Base-by-base conservation (phyloP, 2,797 vertebrate species). In the Halcyon leucocephala region DNA sequence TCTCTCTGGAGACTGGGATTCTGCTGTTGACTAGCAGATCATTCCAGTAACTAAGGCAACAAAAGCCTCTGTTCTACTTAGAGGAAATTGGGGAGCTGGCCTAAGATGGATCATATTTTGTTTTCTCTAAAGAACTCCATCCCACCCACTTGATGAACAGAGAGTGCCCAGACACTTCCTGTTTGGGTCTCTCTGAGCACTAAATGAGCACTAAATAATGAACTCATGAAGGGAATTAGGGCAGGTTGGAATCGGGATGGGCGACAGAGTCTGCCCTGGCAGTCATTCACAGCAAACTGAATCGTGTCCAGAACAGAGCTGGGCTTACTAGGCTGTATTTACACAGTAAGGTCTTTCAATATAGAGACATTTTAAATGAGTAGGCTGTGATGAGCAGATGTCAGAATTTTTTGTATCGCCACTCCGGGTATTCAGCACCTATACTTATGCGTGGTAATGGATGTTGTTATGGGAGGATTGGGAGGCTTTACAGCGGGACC, bases 141-240 rank as follows among this genome's bases (percentile, higher is more conserved):
- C 78, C 93, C 94, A 97, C 86, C 90, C 91, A 91, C 69, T 90
- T 81, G 74, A 91, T 61, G 82, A 91, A 88, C 60, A 92, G 95
- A 97, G 82, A 95, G 95, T 70, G 76, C 90, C 93, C 91, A 96
- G 85, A 79, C 73, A 4, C 70, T 97, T 97, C 94, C 95, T 96
- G 95, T 96, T 95, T 97, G 92, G 72, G 54, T 96, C 91, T 96
- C 86, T 96, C 81, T 62, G 70, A 94, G 79, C 69, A 81, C 72
- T 89, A 76, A 65, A 82, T 55, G 41, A 87, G 76, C 86, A 79
- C 69, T 95, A 95, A 96, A 92, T 90, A 97, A 85, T 95, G 96
- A 97, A 95, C 60, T 90, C 92, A 71, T 96, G 94, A 96, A 92
- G 82, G 93, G 93, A 97, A 80, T 96, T 94, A 89, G 91, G 64